phyloP scores from a whole-genome alignment of 1,140 invertebrate genomes.

The Lordiphosa stackelbergi region DNA sequence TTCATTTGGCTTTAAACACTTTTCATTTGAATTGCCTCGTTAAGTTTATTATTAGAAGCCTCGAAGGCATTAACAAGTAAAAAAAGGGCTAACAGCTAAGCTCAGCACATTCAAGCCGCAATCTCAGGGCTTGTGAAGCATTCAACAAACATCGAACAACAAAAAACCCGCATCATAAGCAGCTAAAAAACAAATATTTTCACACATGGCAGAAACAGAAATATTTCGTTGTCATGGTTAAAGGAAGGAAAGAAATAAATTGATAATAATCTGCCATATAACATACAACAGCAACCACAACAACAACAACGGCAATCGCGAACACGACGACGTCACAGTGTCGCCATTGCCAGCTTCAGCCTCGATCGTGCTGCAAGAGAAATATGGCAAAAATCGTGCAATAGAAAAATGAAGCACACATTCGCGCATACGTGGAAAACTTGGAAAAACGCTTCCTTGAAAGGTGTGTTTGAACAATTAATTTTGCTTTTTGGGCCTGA shows the following conservation, averaged over 20 bases:
- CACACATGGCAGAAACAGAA: constrained; percentile 18
- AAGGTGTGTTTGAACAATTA: constrained; percentile 68
- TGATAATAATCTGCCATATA: constrained; percentile 14
- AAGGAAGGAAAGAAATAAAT: constrained; percentile 11
- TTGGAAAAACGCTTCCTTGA: constrained; percentile 49
- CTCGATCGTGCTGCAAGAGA: constrained; percentile 43
- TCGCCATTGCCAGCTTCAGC: constrained; percentile 28
- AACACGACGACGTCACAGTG: constrained; percentile 44
- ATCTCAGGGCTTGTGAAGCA: too few species aligned
- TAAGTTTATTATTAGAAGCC: too few species aligned
- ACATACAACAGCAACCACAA: constrained; percentile 5
- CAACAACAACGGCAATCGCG: neutral
- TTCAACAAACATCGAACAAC: too few species aligned
- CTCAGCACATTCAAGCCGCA: too few species aligned
- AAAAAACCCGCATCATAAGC: constrained; percentile 5
- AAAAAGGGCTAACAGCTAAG: too few species aligned
- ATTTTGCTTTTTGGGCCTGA: constrained; percentile 65
- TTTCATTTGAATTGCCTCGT: constrained; percentile 1
- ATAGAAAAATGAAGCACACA: constrained; percentile 30
- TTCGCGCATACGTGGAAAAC: constrained; percentile 33
- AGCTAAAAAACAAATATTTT: constrained; percentile 15
- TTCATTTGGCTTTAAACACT: constrained; percentile 3
- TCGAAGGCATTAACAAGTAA: too few species aligned
- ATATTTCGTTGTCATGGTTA: constrained; percentile 21
- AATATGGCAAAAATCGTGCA: constrained; percentile 58